A percentile compares a stretch with the other conserved stretches of the same genome.
Evolutionary conservation across 2,888 invertebrate species (phyloP).

Genomic region (Pandemis heparana): DNA sequence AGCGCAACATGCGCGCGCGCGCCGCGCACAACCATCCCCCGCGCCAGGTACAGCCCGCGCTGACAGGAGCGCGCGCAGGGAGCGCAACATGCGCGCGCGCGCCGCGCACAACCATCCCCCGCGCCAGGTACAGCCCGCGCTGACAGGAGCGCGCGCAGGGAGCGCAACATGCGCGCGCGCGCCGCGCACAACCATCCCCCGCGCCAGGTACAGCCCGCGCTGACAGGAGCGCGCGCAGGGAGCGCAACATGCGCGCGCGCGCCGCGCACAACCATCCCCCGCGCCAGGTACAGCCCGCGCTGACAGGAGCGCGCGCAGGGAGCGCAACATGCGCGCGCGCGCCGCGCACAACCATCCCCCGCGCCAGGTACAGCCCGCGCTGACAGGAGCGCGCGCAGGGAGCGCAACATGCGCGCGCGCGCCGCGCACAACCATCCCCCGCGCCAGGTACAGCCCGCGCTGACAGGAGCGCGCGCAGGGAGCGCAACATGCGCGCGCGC

Average conservation of each 20-base stretch:
- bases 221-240: conserved; percentile 55
- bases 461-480: conserved; percentile 55
- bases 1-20: conserved; percentile 60
- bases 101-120: conserved; percentile 55
- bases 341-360: conserved; percentile 55
- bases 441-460: conserved; percentile 19
- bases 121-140: conserved; percentile 19
- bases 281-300: conserved; percentile 19
- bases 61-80: conserved; percentile 55
- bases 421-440: conserved; percentile 55
- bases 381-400: conserved; percentile 55
- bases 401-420: conserved; percentile 60
- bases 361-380: conserved; percentile 19
- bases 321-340: conserved; percentile 60
- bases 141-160: conserved; percentile 55
- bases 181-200: conserved; percentile 55
- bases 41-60: conserved; percentile 19
- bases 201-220: conserved; percentile 19
- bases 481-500: conserved; percentile 60
- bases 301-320: conserved; percentile 55
- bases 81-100: conserved; percentile 60
- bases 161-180: conserved; percentile 60
- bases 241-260: conserved; percentile 60
- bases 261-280: conserved; percentile 55
- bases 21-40: conserved; percentile 55